Evolutionary conservation across 1,140 invertebrate species (phyloP).

Genomic region (Vollenhovia emeryi): DNA sequence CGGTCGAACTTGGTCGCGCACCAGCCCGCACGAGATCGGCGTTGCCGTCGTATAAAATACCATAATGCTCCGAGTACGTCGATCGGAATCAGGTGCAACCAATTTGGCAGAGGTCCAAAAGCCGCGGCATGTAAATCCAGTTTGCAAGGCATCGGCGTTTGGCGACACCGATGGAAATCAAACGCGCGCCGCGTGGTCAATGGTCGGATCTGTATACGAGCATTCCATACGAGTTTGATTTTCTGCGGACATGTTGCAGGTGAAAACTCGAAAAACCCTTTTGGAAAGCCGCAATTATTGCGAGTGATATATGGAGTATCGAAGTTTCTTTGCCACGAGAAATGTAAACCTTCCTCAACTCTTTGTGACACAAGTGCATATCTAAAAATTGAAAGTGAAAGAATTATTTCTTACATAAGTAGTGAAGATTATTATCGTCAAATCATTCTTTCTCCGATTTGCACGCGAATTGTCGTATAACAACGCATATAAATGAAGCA

Average conservation of each 20-base stretch:
- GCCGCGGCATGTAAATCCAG: slow-evolving; percentile 75
- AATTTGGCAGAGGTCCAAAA: slow-evolving; percentile 79
- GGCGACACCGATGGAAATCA: slow-evolving; percentile 68
- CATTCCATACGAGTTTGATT: slow-evolving; percentile 54
- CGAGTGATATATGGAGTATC: background rate
- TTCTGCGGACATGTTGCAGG: slow-evolving; percentile 28
- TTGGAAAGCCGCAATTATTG: background rate
- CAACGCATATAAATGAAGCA: background rate
- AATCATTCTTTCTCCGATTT: background rate
- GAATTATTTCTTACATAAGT: background rate
- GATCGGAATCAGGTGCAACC: slow-evolving; percentile 81
- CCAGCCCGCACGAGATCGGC: slow-evolving; percentile 50
- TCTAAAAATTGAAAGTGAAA: background rate
- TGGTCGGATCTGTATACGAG: slow-evolving; percentile 43
- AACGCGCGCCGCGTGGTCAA: slow-evolving; percentile 60
- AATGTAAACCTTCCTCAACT: background rate
- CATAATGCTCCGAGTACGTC: slow-evolving; percentile 74
- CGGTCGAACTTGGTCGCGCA: slow-evolving; percentile 69
- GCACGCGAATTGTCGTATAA: background rate
- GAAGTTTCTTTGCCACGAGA: background rate
- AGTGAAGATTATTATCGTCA: background rate
- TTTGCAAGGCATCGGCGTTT: slow-evolving; percentile 67
- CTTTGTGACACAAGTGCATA: background rate
- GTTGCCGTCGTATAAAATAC: slow-evolving; percentile 75
- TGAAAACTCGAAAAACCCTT: slow-evolving; percentile 59